These are phyloP conservation scores for Sesamia nonagrioides DNA, from an alignment of 1,140 invertebrate genomes.

Conservation along the genomic window DNA sequence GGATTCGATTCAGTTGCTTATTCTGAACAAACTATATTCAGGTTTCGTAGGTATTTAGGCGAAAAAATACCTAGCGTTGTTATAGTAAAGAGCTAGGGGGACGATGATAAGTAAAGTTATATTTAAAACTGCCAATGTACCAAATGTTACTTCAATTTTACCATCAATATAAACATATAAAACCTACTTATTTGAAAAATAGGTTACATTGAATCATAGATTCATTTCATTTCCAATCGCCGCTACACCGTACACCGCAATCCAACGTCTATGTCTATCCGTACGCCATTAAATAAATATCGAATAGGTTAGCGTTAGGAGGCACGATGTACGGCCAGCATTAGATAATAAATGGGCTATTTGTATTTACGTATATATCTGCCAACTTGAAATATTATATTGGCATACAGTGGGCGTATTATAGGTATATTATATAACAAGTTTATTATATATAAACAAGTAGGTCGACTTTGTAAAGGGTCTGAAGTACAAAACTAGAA, in stretches of 20 bases:
- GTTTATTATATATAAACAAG: not conserved
- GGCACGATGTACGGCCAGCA: conserved; percentile 49
- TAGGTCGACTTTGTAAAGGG: not conserved
- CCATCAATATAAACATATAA: not conserved
- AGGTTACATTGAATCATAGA: not conserved
- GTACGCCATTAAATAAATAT: conserved; percentile 57
- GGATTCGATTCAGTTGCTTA: too few species aligned
- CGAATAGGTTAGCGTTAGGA: conserved; percentile 48
- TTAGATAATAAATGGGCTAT: conserved; percentile 58
- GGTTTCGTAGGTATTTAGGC: too few species aligned
- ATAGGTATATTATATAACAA: not conserved
- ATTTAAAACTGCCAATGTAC: not conserved
- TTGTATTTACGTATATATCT: conserved; percentile 52
- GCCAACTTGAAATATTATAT: conserved; percentile 32
- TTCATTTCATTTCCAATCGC: not conserved
- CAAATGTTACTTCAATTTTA: not conserved
- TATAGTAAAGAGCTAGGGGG: too few species aligned
- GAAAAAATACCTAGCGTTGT: too few species aligned
- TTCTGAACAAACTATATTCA: too few species aligned
- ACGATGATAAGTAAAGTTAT: too few species aligned
- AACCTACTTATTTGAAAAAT: not conserved
- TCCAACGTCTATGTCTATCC: conserved; percentile 10
- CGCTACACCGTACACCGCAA: conserved; percentile 1
- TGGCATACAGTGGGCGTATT: conserved; percentile 22
- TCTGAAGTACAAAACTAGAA: not conserved